Base-by-base conservation (phyloP, 2,797 vertebrate genomes). In the Labeo calbasu region DNA sequence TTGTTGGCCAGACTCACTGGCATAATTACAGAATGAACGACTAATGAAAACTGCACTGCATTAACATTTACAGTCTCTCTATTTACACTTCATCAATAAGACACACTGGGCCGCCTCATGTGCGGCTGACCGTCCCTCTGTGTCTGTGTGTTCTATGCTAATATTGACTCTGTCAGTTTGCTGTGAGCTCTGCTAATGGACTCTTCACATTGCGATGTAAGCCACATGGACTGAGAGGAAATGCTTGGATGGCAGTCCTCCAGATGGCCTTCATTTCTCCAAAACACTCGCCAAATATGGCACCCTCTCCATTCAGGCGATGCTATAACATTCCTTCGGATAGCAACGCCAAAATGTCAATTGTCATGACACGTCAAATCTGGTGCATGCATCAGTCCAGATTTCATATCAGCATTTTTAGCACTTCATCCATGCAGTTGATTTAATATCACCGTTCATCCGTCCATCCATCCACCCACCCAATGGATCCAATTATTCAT, bases 151-250 rank as follows among this genome's bases (percentile, higher is more conserved):
- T 82, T 82, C 79, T 69, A 14, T 71, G 36, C 83, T 51, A 84
- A 75, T 83, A 82, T 77, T 83, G 80, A 85, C 71, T 65, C 40
- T 80, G 72, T 68, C 57, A 50, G 79, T 75, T 71, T 46, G 76
- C 50, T 82, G 68, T 48, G 55, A 77, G 66, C 65, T 68, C 25
- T 77, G 77, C 77, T 83, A 69, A 87, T 85, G 77, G 77, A 80
- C 69, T 75, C 70, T 69, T 80, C 81, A 71, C 83, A 85, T 77
- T 80, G 70, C 23, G 8, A 61, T 75, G 23, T 46, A 55, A 61
- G 23, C 63, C 48, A 77, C 76, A 82, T 61, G 72, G 73, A 70
- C 21, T 36, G 14, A 36, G 17, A 48, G 61, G 63, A 83, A 57
- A 51, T 57, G 70, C 48, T 28, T 7, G 12, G 77, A 69, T 73